Evolutionary conservation across 2,797 vertebrate species (phyloP).

Genomic region (Artibeus lituratus): DNA sequence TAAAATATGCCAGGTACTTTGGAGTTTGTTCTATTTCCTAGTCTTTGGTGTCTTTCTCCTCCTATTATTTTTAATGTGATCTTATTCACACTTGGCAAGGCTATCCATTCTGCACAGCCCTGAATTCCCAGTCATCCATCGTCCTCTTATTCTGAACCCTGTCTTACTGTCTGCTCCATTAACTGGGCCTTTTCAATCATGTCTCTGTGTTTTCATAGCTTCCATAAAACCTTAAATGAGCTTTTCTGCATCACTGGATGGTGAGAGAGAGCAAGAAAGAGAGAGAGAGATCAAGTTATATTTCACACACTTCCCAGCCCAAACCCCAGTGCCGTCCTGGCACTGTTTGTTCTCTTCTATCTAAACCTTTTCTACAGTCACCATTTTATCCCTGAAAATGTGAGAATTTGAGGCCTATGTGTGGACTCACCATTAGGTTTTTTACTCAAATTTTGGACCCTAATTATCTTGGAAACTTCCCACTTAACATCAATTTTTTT

Average conservation of each 20-base stretch:
- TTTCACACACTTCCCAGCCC: background rate
- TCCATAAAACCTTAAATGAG: background rate
- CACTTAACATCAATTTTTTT: background rate
- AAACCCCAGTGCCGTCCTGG: too few species aligned
- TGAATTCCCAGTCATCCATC: too few species aligned
- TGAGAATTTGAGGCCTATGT: background rate
- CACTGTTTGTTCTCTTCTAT: fast-evolving
- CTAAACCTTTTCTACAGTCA: background rate
- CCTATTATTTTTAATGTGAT: background rate
- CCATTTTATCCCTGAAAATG: background rate
- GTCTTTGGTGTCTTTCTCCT: background rate
- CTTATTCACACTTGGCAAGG: too few species aligned
- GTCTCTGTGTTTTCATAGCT: background rate
- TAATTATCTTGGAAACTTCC: background rate
- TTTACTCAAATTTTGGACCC: background rate
- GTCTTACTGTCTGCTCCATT: background rate
- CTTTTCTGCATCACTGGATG: background rate
- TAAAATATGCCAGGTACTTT: background rate
- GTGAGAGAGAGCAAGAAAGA: background rate
- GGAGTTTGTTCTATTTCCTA: background rate
- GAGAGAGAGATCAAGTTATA: background rate
- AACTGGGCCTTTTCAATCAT: background rate
- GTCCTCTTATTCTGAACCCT: background rate
- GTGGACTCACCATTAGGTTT: background rate
- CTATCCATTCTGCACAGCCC: background rate